phyloP scores from a whole-genome alignment of 2,797 vertebrate genomes.

The Coracias cyanogaster region DNA sequence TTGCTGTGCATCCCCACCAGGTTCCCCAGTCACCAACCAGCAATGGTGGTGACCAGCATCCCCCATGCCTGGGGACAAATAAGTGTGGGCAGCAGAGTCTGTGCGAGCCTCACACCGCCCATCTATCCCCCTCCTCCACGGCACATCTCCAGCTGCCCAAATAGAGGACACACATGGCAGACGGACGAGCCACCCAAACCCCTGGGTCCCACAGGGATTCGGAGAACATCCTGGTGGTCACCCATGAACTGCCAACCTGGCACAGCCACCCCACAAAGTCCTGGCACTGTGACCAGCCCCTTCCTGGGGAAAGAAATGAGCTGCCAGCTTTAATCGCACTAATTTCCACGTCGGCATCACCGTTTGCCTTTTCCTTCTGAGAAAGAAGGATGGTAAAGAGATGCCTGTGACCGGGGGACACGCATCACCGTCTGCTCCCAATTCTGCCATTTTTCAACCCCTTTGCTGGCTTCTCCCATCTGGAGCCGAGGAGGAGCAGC shows the following conservation, averaged over 20 bases:
- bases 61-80: neutral
- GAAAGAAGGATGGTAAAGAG: neutral
- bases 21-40: neutral
- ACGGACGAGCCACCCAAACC: neutral
- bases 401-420: neutral
- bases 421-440: fast-evolving
- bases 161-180: fast-evolving
- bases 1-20: neutral
- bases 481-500: neutral
- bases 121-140: fast-evolving
- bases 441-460: neutral
- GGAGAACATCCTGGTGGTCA: neutral
- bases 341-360: neutral
- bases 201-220: neutral
- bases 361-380: neutral
- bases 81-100: neutral
- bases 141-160: neutral
- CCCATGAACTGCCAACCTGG: neutral
- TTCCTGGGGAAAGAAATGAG: neutral
- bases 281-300: neutral
- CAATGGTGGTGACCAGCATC: neutral
- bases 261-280: neutral
- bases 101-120: neutral
- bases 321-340: neutral
- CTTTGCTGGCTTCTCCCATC: neutral